Evolutionary conservation across 1,140 invertebrate species (phyloP), one percentile per base, ranked within the genome.

Genomic region (Drosophila grimshawi): DNA sequence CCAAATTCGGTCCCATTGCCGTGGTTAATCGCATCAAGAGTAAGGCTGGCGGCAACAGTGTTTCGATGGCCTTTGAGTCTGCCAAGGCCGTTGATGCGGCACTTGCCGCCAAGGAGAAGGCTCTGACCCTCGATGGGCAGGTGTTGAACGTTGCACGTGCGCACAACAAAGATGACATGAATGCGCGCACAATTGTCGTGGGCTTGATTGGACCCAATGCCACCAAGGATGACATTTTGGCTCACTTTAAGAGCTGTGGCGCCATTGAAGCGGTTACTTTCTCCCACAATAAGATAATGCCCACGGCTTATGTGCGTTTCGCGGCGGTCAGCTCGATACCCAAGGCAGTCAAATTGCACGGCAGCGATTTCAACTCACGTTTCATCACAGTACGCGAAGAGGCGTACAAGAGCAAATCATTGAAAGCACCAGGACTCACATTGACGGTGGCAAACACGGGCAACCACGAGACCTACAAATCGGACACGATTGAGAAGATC

Each of bases 1-100:
- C 76, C 19, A 90, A 91, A 63, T 91, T 80, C 35, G 90, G 90
- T 2, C 52, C 60, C 0, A 66, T 91, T 30, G 2, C 49, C 3
- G 10, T 68, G 0, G 4, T 91, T 3, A 51, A 77, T 51, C 72
- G 74, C 5, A 8, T 74, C 3, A 65, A 52, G 27, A 30, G 30
- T 0, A 76, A 67, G 10, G n/a, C 29, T n/a, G 83, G 77, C 3
- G 48, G 45, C 2, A 75, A 52, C 8, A 43, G 41, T 11, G 67
- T 61, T 3, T 3, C 45, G 2, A 43, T 91, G 52, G 78, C 78
- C 11, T 91, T 85, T 11, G 68, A 73, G 30, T 57, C 78, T 0
- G 7, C 69, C 1, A 81, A 74, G 27, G 74, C 11, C 4, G 90
- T 73, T n/a, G 19, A 56, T 7, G 80, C 82, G 2, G 82, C 75